phyloP scores from a whole-genome alignment of 2,888 invertebrate genomes.

The Oxyscelio sp. region DNA sequence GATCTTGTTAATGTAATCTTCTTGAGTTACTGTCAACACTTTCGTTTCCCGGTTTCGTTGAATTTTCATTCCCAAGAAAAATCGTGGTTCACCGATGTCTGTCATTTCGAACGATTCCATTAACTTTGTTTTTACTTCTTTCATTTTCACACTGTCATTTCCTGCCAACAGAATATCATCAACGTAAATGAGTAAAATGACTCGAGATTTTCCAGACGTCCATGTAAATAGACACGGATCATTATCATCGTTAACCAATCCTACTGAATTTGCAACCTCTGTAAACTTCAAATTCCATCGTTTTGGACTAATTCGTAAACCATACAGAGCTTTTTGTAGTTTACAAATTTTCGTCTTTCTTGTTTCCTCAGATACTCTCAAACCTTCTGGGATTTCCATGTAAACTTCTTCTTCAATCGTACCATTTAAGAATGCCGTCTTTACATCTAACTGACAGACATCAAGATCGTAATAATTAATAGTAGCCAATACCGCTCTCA shows the following conservation, averaged over 20 bases:
- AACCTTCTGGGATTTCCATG: slow-evolving; percentile 35
- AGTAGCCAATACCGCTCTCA: slow-evolving; percentile 19
- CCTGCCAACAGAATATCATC: slow-evolving; percentile 55
- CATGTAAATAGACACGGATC: slow-evolving; percentile 74
- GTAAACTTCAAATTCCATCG: slow-evolving; percentile 59
- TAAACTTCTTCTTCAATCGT: slow-evolving; percentile 26
- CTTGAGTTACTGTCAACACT: too few relatives aligned
- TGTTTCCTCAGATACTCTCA: background rate
- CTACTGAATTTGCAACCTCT: slow-evolving; percentile 60
- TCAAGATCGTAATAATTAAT: slow-evolving; percentile 36
- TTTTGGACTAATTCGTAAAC: slow-evolving; percentile 32
- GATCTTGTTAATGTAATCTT: too few relatives aligned
- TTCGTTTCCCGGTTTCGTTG: too few relatives aligned
- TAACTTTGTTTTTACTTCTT: too few relatives aligned
- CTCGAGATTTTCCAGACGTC: slow-evolving; percentile 64
- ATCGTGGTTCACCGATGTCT: too few relatives aligned
- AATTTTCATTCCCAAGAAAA: too few relatives aligned
- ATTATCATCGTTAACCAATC: slow-evolving; percentile 62
- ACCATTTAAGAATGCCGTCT: slow-evolving; percentile 31
- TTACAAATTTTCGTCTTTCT: slow-evolving; percentile 1
- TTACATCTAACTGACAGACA: slow-evolving; percentile 31
- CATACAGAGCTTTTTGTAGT: slow-evolving; percentile 29
- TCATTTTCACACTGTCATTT: too few relatives aligned
- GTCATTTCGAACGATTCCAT: too few relatives aligned
- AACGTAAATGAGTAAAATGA: slow-evolving; percentile 69